Base-by-base conservation (phyloP, 2,888 invertebrate genomes). In the Falcaria lacertinaria region DNA sequence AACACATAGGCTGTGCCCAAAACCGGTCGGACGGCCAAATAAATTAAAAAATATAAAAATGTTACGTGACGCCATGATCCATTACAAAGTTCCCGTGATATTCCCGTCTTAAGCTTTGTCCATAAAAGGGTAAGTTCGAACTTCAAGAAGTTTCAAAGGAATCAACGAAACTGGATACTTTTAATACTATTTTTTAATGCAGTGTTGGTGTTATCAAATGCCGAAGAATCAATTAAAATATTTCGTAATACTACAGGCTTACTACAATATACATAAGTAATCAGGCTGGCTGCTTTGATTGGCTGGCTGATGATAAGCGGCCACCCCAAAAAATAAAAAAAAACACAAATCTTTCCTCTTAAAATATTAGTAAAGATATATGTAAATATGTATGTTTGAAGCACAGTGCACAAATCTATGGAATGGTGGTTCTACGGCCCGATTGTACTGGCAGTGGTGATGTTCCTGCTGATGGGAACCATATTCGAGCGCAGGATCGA, bases 391-490 rank as follows among this genome's bases (percentile, higher is more conserved):
- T 19, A n/a, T 22, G 2, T 2, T 37, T 22, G 1, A 22, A 37
- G 37, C 1, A 19, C 34, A 32, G 50, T 35, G 44, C 33, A 39
- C 3, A 50, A 50, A 40, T 44, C 43, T 50, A 72, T 82, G 74
- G 76, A 74, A 72, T 82, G 80, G 75, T 68, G 74, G 72, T 61
- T 63, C 48, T 66, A 67, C 15, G 69, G 62, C 2, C 85, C 86
- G 0, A 34, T 86, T 19, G 6, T 80, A 1, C 50, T 85, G 39
- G 86, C 84, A 1, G 37, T 86, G 17, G 45, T 80, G 1, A 59
- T 87, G 72, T 86, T 87, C 41, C 62, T 86, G 0, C 68, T 87
- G 5, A 69, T 85, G 14, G 86, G 86, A 1, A 81, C 82, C 0
- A 52, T 82, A 42, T 78, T 81, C 45, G 81, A 86, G 44, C 64